Evolutionary conservation across 1,140 invertebrate genomes (phyloP).

Genomic region (Cardiocondyla obscurior): DNA sequence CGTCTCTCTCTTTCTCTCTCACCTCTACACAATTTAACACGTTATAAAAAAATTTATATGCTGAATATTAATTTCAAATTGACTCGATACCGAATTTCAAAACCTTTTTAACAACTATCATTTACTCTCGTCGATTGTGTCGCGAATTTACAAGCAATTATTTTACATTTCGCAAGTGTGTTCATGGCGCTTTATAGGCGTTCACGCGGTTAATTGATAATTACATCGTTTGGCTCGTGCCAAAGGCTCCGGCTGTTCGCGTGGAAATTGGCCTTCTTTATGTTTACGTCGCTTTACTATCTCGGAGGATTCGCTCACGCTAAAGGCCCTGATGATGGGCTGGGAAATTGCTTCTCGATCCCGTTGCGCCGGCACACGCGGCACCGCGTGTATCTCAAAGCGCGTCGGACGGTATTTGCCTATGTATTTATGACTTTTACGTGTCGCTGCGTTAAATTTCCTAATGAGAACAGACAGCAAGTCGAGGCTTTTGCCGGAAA

Average conservation of each 20-base stretch:
- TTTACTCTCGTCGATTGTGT: neutral
- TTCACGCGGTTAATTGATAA: conserved; percentile 55
- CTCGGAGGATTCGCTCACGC: conserved; percentile 10
- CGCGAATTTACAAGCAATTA: conserved; percentile 51
- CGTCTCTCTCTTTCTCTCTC: too few relatives aligned
- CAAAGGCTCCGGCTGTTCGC: conserved; percentile 1
- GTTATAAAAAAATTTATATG: too few relatives aligned
- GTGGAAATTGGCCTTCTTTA: conserved; percentile 47
- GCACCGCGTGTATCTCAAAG: conserved; percentile 23
- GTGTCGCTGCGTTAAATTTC: conserved; percentile 23
- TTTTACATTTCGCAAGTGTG: conserved; percentile 10
- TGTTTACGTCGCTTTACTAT: conserved; percentile 23
- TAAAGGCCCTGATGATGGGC: conserved; percentile 4
- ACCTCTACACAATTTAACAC: too few relatives aligned
- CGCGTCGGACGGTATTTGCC: neutral
- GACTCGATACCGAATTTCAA: too few relatives aligned
- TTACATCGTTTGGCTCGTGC: conserved; percentile 28
- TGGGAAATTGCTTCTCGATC: conserved; percentile 36
- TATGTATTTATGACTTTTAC: conserved; percentile 33
- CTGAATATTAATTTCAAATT: too few relatives aligned
- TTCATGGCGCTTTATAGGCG: conserved; percentile 30
- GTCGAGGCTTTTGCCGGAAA: neutral
- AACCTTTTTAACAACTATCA: too few relatives aligned
- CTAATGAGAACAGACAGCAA: conserved; percentile 17
- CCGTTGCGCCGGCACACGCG: neutral